Evolutionary conservation across 2,888 invertebrate genomes (phyloP), one percentile per base, ranked within the genome.

Genomic region (Tortrix viridana): DNA sequence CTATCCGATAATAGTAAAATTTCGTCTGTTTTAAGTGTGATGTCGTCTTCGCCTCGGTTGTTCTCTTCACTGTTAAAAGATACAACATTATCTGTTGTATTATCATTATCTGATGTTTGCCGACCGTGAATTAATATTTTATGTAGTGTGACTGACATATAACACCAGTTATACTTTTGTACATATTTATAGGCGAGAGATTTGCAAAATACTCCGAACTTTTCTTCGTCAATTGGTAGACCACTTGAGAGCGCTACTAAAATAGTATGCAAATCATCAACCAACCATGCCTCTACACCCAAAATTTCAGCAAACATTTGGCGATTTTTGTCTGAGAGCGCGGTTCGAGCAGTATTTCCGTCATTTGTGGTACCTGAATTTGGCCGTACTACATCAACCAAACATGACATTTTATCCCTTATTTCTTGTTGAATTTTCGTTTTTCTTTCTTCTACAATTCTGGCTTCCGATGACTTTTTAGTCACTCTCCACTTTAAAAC

Each of bases 321-420:
- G 2, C 23, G 23, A 23, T 23, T 23, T 23, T 23, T 23, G 23
- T 23, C 23, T 23, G 23, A 23, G 23, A 23, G 23, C 23, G 23
- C 32, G n/a, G 38, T 52, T 4, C 52, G 22, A 3, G 52, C 52
- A 14, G 52, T 38, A 20, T 52, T 52, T 23, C 23, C 23, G 23
- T 23, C 23, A 23, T 23, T 23, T 23, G 23, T 23, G 5, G 50
- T 50, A 20, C 49, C 49, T 6, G 49, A 32, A n/a, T 49, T 49
- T 9, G 49, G 32, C 5, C 49, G 26, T 32, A 49, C 32, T 32
- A 49, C 32, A n/a, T 49, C 49, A 26, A 49, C 32, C 49, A 49
- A 18, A 6, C 16, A 6, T 18, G 18, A 9, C 26, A 37, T 18
- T 19, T 49, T 32, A 4, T 49, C 16, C 32, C 49, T 18, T 23